Percentiles rank a stretch among this genome's conserved stretches.
These are phyloP conservation scores for Brassicogethes aeneus DNA, from an alignment of 2,888 invertebrate genomes.

Conservation along the genomic window DNA sequence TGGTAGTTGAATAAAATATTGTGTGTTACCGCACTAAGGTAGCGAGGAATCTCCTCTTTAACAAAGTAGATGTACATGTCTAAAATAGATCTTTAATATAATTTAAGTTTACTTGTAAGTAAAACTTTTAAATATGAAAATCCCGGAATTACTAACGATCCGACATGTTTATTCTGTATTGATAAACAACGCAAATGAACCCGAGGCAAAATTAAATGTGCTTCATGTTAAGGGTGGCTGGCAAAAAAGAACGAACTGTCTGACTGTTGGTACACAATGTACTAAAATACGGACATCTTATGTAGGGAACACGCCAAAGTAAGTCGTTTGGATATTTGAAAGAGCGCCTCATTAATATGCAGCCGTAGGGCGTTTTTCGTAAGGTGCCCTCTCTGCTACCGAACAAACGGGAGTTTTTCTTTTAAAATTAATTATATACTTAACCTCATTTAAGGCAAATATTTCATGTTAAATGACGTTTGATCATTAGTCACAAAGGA, in stretches of 20 bases:
- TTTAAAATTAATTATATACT: constrained; percentile 29
- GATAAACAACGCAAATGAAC: constrained; percentile 34
- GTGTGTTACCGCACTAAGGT: no score
- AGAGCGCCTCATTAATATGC: constrained; percentile 37
- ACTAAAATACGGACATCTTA: constrained; percentile 37
- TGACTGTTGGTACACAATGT: constrained; percentile 34
- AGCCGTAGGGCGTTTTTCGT: constrained; percentile 23
- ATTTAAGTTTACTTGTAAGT: no score
- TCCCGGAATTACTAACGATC: constrained; percentile 29
- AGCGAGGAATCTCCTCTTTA: no score
- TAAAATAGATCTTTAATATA: no score
- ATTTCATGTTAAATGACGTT: constrained; percentile 7
- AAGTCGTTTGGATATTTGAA: constrained; percentile 23
- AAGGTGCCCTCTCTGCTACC: constrained; percentile 14
- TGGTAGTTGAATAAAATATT: no score
- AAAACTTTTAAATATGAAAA: no score
- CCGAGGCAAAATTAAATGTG: constrained; percentile 34
- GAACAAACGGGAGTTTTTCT: constrained; percentile 13
- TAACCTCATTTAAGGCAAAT: constrained; percentile 17
- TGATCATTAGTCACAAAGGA: not conserved
- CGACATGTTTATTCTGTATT: constrained; percentile 30
- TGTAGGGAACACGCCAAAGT: constrained; percentile 22
- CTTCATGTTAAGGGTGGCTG: constrained; percentile 27
- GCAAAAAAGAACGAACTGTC: constrained; percentile 31
- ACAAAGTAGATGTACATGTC: no score